Evolutionary conservation across 2,113 vertebrate species (phyloP), one percentile per base, ranked within the genome.

Genomic region (Lichenostomus cassidix): DNA sequence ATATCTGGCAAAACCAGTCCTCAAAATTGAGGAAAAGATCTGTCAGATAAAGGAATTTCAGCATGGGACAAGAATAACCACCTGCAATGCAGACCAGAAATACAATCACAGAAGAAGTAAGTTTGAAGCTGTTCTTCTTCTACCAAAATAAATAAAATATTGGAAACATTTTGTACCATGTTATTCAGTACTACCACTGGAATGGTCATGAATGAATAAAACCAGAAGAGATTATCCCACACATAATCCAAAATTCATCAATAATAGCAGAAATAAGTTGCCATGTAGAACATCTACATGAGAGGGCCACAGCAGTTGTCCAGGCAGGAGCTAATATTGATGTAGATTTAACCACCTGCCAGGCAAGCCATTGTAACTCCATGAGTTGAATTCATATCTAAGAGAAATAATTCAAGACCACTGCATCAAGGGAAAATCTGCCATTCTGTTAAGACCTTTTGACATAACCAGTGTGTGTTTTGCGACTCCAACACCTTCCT

Each of bases 151-250:
- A 97, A 95, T 67, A 90, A 91, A 93, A 56, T 74, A 87, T 25
- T 89, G 74, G 39, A 93, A 97, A 88, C 93, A 67, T 78, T 97
- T 82, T 96, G 93, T 96, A 97, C 71, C 91, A 83, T 33, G 50
- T 81, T 89, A 67, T 89, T 95, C 67, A 84, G 46, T 62, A 59
- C 75, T 92, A 94, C 27, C 70, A 88, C 59, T 95, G 96, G 97
- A 97, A 97, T 94, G 95, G 93, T 55, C 93, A 82, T 63, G 82
- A 82, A 82, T 62, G 23, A 91, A 79, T 58, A 83, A 78, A 95
- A 84, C 0, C 64, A 62, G n/a, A 84, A 83, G 70, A 87, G 17
- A 56, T 65, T 77, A 90, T 52, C 70, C 41, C 60, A 94, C 12
- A 3, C 75, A 83, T 60, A 92, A 87, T 64, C 53, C 65, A 90